Evolutionary conservation across 2,888 invertebrate genomes (phyloP).

Genomic region (Xanthia icteritia): DNA sequence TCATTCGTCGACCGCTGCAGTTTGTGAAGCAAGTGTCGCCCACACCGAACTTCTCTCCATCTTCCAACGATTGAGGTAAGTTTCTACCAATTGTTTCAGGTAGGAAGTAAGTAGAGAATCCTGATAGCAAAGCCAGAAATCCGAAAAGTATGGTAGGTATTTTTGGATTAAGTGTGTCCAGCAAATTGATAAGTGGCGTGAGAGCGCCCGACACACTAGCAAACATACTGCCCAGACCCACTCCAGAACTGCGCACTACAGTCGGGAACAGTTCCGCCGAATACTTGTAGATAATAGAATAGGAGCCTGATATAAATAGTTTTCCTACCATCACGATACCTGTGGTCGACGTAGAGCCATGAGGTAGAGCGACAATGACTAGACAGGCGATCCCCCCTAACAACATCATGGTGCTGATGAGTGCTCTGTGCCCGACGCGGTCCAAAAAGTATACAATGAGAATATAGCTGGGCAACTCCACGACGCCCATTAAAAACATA

Average conservation of each 20-base stretch:
- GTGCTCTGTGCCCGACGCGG: slow-evolving; percentile 93
- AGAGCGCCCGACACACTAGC: slow-evolving; percentile 95
- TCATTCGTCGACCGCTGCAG: slow-evolving; percentile 88
- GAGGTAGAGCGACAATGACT: slow-evolving; percentile 92
- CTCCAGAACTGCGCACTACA: slow-evolving; percentile 95
- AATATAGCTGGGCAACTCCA: slow-evolving; percentile 95
- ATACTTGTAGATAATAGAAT: slow-evolving; percentile 96
- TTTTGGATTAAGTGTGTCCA: slow-evolving; percentile 94
- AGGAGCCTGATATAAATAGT: slow-evolving; percentile 95
- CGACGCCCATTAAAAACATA: slow-evolving; percentile 94
- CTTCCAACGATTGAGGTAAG: slow-evolving; percentile 95
- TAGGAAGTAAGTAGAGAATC: slow-evolving; percentile 93
- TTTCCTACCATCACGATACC: slow-evolving; percentile 94
- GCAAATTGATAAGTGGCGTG: slow-evolving; percentile 94
- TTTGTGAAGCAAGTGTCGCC: slow-evolving; percentile 95
- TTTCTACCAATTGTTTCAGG: slow-evolving; percentile 95
- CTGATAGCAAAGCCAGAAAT: slow-evolving; percentile 93
- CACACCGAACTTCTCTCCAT: slow-evolving; percentile 95
- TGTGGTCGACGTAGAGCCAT: slow-evolving; percentile 91
- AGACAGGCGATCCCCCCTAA: slow-evolving; percentile 95
- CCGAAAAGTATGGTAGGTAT: slow-evolving; percentile 95
- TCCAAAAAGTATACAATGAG: slow-evolving; percentile 94
- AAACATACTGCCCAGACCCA: slow-evolving; percentile 96
- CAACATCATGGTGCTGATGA: slow-evolving; percentile 94
- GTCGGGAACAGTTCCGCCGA: slow-evolving; percentile 97